A percentile compares a stretch with the other conserved stretches of the same genome.
Evolutionary conservation across 1,140 invertebrate species (phyloP).

Genomic region (Drosophila fuyamai): DNA sequence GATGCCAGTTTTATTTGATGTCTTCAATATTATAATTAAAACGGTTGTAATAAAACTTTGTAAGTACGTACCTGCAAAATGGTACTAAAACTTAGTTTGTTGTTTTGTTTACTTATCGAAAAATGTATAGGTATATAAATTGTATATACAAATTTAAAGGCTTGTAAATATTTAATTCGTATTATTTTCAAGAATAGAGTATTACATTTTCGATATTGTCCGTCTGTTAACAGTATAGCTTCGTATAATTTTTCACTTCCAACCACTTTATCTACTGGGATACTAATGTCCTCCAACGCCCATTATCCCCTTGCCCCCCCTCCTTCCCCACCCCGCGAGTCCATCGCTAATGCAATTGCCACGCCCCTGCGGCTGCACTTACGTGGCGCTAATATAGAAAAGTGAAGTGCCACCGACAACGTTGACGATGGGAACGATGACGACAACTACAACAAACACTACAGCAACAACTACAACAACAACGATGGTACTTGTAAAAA

Average conservation of each 20-base stretch:
- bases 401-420: conserved; percentile 72
- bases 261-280: conserved; percentile 64
- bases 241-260: conserved; percentile 52
- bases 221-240: conserved; percentile 12
- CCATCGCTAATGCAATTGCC: conserved; percentile 69
- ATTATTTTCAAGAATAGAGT: conserved; percentile 1
- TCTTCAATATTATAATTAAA: neutral
- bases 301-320: conserved; percentile 31
- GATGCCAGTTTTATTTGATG: neutral
- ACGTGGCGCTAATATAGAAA: conserved; percentile 79
- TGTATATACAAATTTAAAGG: too few relatives aligned
- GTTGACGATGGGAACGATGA: conserved; percentile 60
- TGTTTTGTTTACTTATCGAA: too few relatives aligned
- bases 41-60: neutral
- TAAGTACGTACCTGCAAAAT: too few relatives aligned
- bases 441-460: conserved; percentile 20
- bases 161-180: too few relatives aligned
- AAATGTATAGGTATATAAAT: too few relatives aligned
- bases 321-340: neutral
- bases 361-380: conserved; percentile 77
- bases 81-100: too few relatives aligned
- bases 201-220: conserved; percentile 22
- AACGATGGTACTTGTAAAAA: conserved; percentile 67
- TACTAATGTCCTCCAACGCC: conserved; percentile 58
- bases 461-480: conserved; percentile 25